Evolutionary conservation across 2,113 vertebrate genomes (phyloP).

Genomic region (Campylorhamphus procurvoides): DNA sequence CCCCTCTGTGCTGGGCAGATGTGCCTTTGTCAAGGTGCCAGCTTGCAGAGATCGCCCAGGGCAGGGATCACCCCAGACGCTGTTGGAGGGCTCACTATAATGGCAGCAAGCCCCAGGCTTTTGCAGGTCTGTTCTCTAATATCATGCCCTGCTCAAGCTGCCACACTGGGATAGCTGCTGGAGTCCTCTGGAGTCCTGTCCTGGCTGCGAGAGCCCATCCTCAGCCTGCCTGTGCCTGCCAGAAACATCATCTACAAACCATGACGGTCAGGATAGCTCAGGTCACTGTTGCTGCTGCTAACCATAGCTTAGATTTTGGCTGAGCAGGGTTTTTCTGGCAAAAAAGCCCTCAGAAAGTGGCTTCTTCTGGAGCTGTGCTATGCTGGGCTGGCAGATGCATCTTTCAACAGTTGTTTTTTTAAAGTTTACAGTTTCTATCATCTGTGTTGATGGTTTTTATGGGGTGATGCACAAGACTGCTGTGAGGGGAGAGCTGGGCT

Average conservation of each 20-base stretch:
- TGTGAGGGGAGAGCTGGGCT: rapidly evolving
- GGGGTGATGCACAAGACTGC: rapidly evolving
- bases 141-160: rapidly evolving
- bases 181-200: background rate
- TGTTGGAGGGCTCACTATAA: background rate
- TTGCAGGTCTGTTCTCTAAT: background rate
- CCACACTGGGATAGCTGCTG: background rate
- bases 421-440: background rate
- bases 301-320: background rate
- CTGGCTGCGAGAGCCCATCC: background rate
- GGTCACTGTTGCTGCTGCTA: rapidly evolving
- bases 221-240: rapidly evolving
- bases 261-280: background rate
- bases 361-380: background rate
- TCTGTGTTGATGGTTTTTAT: background rate
- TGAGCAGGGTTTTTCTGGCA: background rate
- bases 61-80: rapidly evolving
- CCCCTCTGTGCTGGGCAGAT: rapidly evolving
- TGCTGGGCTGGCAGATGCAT: background rate
- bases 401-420: background rate
- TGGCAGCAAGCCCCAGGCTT: background rate
- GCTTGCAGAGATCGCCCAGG: background rate
- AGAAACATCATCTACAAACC: background rate
- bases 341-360: background rate
- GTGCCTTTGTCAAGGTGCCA: background rate